Base-by-base conservation (phyloP, 2,888 invertebrate species). In the Carabus problematicus region DNA sequence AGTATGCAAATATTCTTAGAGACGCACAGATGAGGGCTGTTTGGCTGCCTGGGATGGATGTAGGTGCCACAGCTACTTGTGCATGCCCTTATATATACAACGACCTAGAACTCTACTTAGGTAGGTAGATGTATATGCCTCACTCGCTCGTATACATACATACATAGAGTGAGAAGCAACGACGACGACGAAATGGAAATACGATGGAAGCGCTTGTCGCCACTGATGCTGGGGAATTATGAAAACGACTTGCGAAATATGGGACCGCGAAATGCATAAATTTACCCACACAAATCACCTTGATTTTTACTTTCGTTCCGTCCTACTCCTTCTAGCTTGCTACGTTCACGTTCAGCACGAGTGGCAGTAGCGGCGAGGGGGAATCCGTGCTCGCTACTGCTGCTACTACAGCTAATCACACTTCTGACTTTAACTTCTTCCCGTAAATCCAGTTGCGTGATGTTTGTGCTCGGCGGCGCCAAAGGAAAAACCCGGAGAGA, bases 181-280 rank as follows among this genome's bases (percentile, higher is more conserved):
- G 72, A 70, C 71, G 73, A 74, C 75, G 76, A 75, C 76, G 74
- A 79, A 80, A 80, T 80, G 80, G 80, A 80, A 80, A 80, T 80
- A 79, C 79, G 79, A 79, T 80, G 79, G 79, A 54, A 78, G 77
- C 75, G 74, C 78, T 41, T 42, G 59, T 59, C 59, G 47, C 61
- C 52, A 59, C 80, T 80, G 81, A 81, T 81, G 81, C 81, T 19
- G 80, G 79, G 80, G 81, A 81, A 82, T 82, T 81, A 82, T 80
- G 80, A 81, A 80, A 82, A 81, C 80, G 81, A 82, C 81, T 82
- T 80, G 81, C 80, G 80, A 82, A 82, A 82, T 82, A 82, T 60
- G 61, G 40, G 42, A 64, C 60, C 54, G 70, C 59, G 55, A 47
- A 69, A 69, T 61, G 69, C 69, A 69, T 69, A 69, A 69, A 69